A percentile compares a stretch with the other conserved stretches of the same genome.
phyloP scores from a whole-genome alignment of 2,888 invertebrate species.

The Prosopocoilus inquinatus region DNA sequence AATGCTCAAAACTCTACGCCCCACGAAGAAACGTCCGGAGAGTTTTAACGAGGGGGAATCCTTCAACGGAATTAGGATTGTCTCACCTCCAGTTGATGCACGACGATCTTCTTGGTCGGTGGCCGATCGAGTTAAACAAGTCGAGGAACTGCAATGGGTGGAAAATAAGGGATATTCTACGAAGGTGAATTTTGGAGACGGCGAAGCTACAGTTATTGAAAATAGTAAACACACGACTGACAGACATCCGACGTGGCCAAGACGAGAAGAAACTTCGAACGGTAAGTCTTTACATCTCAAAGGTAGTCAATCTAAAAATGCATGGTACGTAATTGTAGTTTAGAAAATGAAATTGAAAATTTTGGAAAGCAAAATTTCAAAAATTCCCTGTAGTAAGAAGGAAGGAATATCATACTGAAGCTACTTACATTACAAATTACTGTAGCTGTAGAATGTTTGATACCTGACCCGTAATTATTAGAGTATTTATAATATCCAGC shows the following conservation, averaged over 20 bases:
- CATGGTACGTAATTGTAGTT: not conserved
- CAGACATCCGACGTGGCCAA: conserved; percentile 41
- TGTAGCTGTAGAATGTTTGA: too few species aligned
- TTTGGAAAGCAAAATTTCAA: too few species aligned
- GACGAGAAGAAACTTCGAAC: conserved; percentile 39
- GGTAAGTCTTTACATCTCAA: conserved; percentile 31
- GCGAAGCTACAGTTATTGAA: conserved; percentile 50
- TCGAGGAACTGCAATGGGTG: conserved; percentile 45
- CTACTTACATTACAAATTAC: too few species aligned
- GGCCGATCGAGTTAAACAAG: conserved; percentile 54
- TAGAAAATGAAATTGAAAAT: not conserved
- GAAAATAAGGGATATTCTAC: conserved; percentile 57
- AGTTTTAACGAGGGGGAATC: conserved; percentile 17
- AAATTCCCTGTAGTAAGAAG: too few species aligned
- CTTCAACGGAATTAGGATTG: conserved; percentile 23
- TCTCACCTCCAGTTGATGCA: conserved; percentile 25
- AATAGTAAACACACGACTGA: conserved; percentile 32
- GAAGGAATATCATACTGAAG: too few species aligned
- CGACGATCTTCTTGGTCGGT: conserved; percentile 47
- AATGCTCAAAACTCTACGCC: conserved; percentile 41
- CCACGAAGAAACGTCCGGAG: conserved; percentile 32
- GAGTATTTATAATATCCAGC: too few species aligned
- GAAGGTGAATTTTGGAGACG: conserved; percentile 56
- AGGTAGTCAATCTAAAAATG: not conserved
- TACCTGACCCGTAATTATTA: too few species aligned